These are phyloP conservation scores for Agelaius phoeniceus DNA, from an alignment of 2,113 vertebrate genomes.

Conservation along the genomic window DNA sequence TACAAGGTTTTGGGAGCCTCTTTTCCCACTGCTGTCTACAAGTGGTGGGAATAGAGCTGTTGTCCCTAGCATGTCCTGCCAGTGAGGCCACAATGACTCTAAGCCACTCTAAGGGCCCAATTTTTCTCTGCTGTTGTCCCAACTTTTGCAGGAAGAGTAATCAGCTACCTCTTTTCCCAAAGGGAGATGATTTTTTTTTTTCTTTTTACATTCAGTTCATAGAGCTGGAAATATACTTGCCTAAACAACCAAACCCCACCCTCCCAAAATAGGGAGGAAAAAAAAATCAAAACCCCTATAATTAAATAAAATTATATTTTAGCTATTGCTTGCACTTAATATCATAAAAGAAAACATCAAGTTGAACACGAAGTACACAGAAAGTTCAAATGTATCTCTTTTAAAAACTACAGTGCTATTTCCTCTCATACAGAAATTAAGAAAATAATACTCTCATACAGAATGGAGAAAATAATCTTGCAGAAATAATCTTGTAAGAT, in stretches of 20 bases:
- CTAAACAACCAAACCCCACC: neutral
- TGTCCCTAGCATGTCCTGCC: fast-evolving
- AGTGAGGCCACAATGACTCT: fast-evolving
- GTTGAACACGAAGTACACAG: neutral
- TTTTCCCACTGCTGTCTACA: neutral
- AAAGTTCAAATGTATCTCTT: neutral
- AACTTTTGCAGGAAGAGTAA: too few species aligned
- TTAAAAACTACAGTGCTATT: neutral
- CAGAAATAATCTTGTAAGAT: neutral
- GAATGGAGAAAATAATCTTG: neutral
- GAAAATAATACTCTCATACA: neutral
- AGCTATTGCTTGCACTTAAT: neutral
- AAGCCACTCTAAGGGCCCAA: too few species aligned
- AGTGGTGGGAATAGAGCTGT: neutral
- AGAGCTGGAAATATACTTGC: neutral
- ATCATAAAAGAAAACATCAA: neutral
- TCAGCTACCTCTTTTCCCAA: neutral
- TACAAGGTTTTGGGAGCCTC: fast-evolving
- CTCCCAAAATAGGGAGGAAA: fast-evolving
- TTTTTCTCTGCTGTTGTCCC: too few species aligned
- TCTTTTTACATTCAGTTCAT: neutral
- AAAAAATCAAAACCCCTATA: fast-evolving
- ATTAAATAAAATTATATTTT: neutral
- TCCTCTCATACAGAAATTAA: neutral
- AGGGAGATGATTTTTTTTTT: neutral